phyloP scores from a whole-genome alignment of 2,888 invertebrate genomes.

The Drosophila sordidapex region DNA sequence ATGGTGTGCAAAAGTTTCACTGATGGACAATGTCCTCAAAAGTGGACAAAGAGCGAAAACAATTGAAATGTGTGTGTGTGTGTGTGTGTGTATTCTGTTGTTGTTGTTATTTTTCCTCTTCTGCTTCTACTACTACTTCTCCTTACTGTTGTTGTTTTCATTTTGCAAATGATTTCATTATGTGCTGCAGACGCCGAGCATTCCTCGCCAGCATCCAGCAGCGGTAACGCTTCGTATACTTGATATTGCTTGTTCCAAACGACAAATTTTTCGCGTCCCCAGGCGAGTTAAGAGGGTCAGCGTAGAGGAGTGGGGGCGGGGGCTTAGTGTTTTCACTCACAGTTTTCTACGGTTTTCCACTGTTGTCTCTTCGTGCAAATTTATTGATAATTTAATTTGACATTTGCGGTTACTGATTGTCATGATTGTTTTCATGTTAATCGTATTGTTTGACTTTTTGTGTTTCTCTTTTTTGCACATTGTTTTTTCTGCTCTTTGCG shows the following conservation, averaged over 20 bases:
- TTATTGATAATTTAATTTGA: conserved; percentile 84
- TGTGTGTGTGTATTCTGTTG: conserved; percentile 11
- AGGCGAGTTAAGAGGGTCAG: conserved; percentile 1
- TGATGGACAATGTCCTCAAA: conserved; percentile 61
- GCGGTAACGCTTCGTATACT: conserved; percentile 54
- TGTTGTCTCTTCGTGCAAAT: conserved; percentile 67
- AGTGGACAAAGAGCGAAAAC: conserved; percentile 45
- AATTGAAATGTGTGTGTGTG: conserved; percentile 32
- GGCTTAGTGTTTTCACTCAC: neutral
- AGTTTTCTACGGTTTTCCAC: conserved; percentile 4
- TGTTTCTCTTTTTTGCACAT: conserved; percentile 37
- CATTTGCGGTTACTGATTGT: conserved; percentile 82
- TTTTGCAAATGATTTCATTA: conserved; percentile 81
- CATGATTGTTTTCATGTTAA: conserved; percentile 82
- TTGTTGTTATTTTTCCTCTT: conserved; percentile 1
- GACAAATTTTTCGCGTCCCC: conserved; percentile 53
- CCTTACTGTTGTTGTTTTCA: conserved; percentile 59
- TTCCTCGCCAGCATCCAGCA: conserved; percentile 23
- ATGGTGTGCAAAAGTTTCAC: conserved; percentile 76
- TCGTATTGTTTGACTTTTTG: conserved; percentile 73
- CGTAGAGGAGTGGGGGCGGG: neutral
- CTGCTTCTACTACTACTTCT: conserved; percentile 9
- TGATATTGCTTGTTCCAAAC: conserved; percentile 62
- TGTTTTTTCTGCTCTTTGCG: conserved; percentile 51
- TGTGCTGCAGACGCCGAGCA: conserved; percentile 48